phyloP scores from a whole-genome alignment of 2,888 invertebrate genomes.

The Chrysina gloriosa region DNA sequence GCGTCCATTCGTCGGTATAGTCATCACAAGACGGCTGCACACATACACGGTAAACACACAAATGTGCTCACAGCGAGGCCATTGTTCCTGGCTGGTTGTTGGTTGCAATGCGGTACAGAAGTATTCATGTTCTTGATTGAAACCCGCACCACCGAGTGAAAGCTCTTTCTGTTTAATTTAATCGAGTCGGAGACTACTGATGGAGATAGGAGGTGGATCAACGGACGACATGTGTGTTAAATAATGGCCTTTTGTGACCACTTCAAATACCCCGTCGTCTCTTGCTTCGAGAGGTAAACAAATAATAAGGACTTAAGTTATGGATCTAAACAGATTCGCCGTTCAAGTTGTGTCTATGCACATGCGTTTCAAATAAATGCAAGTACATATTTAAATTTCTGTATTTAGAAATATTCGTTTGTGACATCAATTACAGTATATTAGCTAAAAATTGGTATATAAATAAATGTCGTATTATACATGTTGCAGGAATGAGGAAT shows the following conservation, averaged over 20 bases:
- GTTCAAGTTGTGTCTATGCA: conserved; percentile 13
- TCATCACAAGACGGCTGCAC: neutral
- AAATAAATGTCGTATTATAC: too few species aligned
- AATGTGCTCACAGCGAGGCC: conserved; percentile 22
- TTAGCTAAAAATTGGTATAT: too few species aligned
- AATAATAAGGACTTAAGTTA: conserved; percentile 17
- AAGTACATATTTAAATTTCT: too few species aligned
- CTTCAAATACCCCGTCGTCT: conserved; percentile 32
- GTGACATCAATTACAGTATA: too few species aligned
- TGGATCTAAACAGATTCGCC: conserved; percentile 31
- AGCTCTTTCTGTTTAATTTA: conserved; percentile 37
- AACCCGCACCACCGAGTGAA: conserved; percentile 35
- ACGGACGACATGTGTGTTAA: conserved; percentile 31
- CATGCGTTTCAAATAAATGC: too few species aligned
- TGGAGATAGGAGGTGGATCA: conserved; percentile 36
- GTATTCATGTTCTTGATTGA: conserved; percentile 38
- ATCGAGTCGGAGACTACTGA: conserved; percentile 35
- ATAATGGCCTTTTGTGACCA: conserved; percentile 34
- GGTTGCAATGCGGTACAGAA: conserved; percentile 31
- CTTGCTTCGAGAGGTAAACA: conserved; percentile 27
- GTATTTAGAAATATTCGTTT: too few species aligned
- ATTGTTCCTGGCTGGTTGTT: conserved; percentile 33
- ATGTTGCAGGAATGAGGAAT: too few species aligned
- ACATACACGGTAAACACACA: conserved; percentile 16
- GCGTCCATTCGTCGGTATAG: conserved; percentile 22